These are phyloP conservation scores for Nesidiocoris tenuis DNA, from an alignment of 2,888 invertebrate genomes.

Conservation along the genomic window DNA sequence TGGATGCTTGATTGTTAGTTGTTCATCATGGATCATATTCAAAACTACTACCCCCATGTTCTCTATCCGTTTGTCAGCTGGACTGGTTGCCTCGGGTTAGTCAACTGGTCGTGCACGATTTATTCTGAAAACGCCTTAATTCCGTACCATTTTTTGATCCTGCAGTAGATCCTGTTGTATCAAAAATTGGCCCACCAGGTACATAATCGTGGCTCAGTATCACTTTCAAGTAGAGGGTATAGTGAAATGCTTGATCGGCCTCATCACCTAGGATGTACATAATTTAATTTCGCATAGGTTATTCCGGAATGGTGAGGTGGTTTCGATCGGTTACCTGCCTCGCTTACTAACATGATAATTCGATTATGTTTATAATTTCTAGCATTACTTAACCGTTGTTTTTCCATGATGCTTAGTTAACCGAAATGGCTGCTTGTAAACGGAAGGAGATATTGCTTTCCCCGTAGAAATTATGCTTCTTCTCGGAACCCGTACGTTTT, in stretches of 20 bases:
- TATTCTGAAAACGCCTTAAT: no score
- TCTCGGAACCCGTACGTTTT: background rate
- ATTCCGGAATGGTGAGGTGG: background rate
- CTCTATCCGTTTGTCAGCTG: no score
- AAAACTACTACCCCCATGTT: no score
- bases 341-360: slow-evolving; percentile 24
- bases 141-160: no score
- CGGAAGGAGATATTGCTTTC: background rate
- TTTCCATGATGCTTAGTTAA: slow-evolving; percentile 11
- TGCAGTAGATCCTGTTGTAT: no score
- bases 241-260: background rate
- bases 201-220: no score
- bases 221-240: no score
- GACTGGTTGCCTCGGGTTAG: no score
- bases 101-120: no score
- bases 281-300: background rate
- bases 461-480: background rate
- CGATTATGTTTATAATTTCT: slow-evolving; percentile 11
- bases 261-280: background rate
- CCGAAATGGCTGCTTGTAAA: slow-evolving; percentile 19
- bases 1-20: no score
- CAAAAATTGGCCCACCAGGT: no score
- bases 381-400: background rate
- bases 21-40: no score
- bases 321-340: background rate